Evolutionary conservation across 2,113 vertebrate species (phyloP).

Genomic region (Mustelus asterias): DNA sequence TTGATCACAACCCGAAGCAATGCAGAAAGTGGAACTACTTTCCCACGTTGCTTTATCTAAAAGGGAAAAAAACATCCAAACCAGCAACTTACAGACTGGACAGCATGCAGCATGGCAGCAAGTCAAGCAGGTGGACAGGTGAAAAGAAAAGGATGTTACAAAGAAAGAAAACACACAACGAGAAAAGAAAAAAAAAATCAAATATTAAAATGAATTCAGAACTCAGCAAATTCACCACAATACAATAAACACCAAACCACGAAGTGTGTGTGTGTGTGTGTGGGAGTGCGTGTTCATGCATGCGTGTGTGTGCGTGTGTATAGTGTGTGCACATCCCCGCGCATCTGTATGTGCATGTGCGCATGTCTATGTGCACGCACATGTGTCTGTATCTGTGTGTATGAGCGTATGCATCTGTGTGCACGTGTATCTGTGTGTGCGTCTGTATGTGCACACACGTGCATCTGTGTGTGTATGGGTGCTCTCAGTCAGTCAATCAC

Average conservation of each 20-base stretch:
- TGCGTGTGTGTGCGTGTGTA: not conserved
- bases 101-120: slow-evolving; percentile 58
- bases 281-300: no score
- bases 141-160: slow-evolving; percentile 44
- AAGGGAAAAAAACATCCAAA: not conserved
- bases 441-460: not conserved
- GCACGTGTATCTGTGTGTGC: not conserved
- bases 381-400: no score
- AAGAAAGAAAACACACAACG: slow-evolving; percentile 48
- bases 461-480: not conserved
- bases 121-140: slow-evolving; percentile 55
- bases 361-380: not conserved
- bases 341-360: not conserved
- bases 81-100: slow-evolving; percentile 86
- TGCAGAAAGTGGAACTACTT: slow-evolving; percentile 39
- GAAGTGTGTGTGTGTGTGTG: not conserved
- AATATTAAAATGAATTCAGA: slow-evolving; percentile 40
- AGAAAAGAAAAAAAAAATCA: slow-evolving; percentile 49
- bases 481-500: not conserved
- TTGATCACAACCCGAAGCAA: slow-evolving; percentile 17
- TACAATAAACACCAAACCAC: not conserved
- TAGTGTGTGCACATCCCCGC: no score
- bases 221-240: not conserved
- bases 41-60: not conserved
- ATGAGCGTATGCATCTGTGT: no score